Conservation (phyloP, 2,888 invertebrate genomes). For the Zeuzera pyrina region DNA sequence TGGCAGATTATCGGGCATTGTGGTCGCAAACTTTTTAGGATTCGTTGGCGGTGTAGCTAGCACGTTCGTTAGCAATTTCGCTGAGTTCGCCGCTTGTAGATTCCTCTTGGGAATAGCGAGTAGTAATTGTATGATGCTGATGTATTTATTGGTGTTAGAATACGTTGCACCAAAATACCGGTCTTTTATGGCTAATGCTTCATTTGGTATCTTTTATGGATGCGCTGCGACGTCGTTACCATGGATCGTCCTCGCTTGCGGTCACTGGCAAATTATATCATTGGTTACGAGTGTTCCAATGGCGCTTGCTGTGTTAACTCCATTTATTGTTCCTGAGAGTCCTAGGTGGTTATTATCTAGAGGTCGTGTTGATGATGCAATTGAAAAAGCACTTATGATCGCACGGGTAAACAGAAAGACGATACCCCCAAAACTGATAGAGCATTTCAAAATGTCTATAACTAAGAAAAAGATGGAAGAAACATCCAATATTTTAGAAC, state of each 20-base stretch:
- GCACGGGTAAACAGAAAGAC: constrained; percentile 8
- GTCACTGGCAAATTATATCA: constrained; percentile 9
- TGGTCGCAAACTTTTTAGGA: constrained; percentile 9
- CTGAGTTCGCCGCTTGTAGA: constrained; percentile 6
- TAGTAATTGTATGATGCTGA: constrained; percentile 12
- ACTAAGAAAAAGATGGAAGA: constrained; percentile 3
- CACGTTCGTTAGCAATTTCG: constrained; percentile 8
- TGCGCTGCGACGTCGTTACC: constrained; percentile 7
- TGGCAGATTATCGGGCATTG: constrained; percentile 9
- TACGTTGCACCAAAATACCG: constrained; percentile 13
- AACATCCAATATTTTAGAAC: constrained; percentile 4
- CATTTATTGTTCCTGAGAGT: constrained; percentile 40
- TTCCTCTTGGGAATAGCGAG: constrained; percentile 11
- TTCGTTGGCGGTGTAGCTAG: constrained; percentile 8
- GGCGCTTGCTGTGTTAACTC: constrained; percentile 29
- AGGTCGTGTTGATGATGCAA: constrained; percentile 24
- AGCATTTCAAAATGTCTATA: constrained; percentile 3
- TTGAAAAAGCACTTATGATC: constrained; percentile 7
- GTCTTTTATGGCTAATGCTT: constrained; percentile 9
- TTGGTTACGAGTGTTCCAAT: constrained; percentile 14
- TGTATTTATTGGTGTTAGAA: constrained; percentile 10
- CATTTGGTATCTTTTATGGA: constrained; percentile 11
- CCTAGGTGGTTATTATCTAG: constrained; percentile 43
- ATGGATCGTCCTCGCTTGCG: constrained; percentile 11
- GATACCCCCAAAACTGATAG: constrained; percentile 9